Percentiles rank a stretch among this genome's conserved stretches.
These are phyloP conservation scores for Archivesica marissinica DNA, from an alignment of 1,140 invertebrate species.

Conservation along the genomic window DNA sequence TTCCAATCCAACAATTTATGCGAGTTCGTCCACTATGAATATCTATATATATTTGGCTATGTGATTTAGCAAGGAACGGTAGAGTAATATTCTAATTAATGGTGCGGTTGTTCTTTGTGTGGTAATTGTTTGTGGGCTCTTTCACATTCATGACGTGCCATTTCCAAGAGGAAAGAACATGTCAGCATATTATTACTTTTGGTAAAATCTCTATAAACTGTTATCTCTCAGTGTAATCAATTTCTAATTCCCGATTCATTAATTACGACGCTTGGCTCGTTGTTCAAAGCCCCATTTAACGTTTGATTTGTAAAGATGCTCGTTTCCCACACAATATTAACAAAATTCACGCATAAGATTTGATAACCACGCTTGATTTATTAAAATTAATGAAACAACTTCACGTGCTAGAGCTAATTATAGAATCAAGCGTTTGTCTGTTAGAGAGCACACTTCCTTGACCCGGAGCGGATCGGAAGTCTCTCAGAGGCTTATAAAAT, in stretches of 20 bases:
- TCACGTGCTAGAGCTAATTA: slow-evolving; percentile 12
- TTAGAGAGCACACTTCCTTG: background rate
- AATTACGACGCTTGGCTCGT: background rate
- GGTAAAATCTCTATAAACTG: background rate
- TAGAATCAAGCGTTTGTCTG: slow-evolving; percentile 18
- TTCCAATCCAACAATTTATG: too few species aligned
- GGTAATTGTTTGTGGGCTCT: too few species aligned
- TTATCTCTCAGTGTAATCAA: slow-evolving; percentile 34
- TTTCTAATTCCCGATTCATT: slow-evolving; percentile 37
- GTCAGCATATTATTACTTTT: background rate
- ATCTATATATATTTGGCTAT: too few species aligned
- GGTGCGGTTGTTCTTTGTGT: too few species aligned
- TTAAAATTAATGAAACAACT: slow-evolving; percentile 45
- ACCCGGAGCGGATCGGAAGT: slow-evolving; percentile 27
- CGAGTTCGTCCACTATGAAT: too few species aligned
- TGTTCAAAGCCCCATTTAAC: slow-evolving; percentile 32
- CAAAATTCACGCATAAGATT: slow-evolving; percentile 28
- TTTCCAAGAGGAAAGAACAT: background rate
- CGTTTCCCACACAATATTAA: slow-evolving; percentile 13
- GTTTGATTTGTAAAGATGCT: slow-evolving; percentile 29
- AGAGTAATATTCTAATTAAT: too few species aligned
- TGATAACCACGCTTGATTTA: slow-evolving; percentile 43
- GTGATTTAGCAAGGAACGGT: too few species aligned
- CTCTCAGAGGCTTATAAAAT: slow-evolving; percentile 15
- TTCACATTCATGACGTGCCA: too few species aligned